Evolutionary conservation across 2,113 vertebrate species (phyloP), one percentile per base, ranked within the genome.

Genomic region (Mugil cephalus): DNA sequence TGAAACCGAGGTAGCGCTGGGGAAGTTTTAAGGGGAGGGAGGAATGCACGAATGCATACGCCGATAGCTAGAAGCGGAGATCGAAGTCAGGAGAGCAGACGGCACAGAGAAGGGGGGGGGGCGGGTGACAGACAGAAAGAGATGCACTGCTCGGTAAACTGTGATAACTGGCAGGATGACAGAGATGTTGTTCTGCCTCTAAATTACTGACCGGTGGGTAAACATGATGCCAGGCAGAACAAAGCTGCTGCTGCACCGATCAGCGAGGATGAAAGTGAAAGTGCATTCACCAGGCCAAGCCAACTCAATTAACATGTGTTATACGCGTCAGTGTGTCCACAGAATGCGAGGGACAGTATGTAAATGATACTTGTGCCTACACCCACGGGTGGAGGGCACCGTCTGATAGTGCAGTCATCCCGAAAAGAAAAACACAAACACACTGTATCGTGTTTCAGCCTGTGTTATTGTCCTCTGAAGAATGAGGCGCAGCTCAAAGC

Each of bases 191-290:
- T 35, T 77, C 55, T 73, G 72, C 59, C 58, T 77, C 21, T 47
- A 61, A 55, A 70, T 82, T 50, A 76, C 60, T 54, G 55, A 74
- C 51, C 45, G 35, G 53, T 53, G 1, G 79, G 79, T 86, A 71
- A 91, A 84, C 73, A 79, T 38, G 77, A 77, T 21, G 55, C 53
- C 21, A 30, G 66, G 47, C 75, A 69, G 64, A 78, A 52, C 63
- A 19, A 62, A 50, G 51, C 58, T 55, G 67, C 55, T 75, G 71
- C 73, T 21, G 58, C 72, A 86, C 8, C 53, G 63, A 83, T 77
- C 55, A 64, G 19, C 11, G 3, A 47, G 42, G 45, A 58, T 40
- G 50, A 51, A 30, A 43, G 34, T 30, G 64, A 55, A 76, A 39
- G 45, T 39, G 7, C 8, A 34, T 46, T 52, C 43, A 59, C 1